phyloP scores from a whole-genome alignment of 2,113 vertebrate genomes.

The Lasiurus borealis region DNA sequence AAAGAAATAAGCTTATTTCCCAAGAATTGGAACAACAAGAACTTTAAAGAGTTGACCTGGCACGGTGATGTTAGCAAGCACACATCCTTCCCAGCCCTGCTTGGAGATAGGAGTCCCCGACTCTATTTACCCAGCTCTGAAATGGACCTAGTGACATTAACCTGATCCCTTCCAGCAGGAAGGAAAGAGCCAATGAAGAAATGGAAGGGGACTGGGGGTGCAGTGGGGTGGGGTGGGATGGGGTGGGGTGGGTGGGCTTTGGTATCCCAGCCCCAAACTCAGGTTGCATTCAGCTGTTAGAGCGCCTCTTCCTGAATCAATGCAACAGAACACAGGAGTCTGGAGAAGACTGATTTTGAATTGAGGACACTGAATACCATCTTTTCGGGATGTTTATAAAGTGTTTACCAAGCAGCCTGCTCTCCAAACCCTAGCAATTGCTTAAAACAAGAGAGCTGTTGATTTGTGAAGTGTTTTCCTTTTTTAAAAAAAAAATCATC shows the following conservation, averaged over 20 bases:
- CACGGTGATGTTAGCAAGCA: fast-evolving
- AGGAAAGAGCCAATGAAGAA: background rate
- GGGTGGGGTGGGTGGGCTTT: background rate
- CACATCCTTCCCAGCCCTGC: background rate
- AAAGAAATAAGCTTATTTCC: slow-evolving; percentile 19
- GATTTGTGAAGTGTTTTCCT: slow-evolving; percentile 56
- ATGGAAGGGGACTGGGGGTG: background rate
- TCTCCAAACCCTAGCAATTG: slow-evolving; percentile 35
- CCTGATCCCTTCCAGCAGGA: background rate
- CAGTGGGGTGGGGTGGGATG: too few species aligned
- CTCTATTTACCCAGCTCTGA: slow-evolving; percentile 36
- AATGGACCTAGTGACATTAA: background rate
- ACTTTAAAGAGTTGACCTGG: background rate
- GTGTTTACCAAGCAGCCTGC: slow-evolving; percentile 49
- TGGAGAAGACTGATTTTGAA: slow-evolving; percentile 37
- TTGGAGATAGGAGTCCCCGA: background rate
- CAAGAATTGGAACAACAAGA: background rate
- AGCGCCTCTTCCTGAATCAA: background rate
- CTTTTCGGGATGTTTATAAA: slow-evolving; percentile 54
- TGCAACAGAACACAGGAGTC: slow-evolving; percentile 21
- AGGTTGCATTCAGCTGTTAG: background rate
- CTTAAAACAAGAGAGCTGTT: slow-evolving; percentile 73
- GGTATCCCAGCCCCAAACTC: background rate
- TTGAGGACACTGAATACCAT: slow-evolving; percentile 42
- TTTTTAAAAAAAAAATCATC: slow-evolving; percentile 34